Base-by-base conservation (phyloP, 2,888 invertebrate species). In the Apodemia hepburni region DNA sequence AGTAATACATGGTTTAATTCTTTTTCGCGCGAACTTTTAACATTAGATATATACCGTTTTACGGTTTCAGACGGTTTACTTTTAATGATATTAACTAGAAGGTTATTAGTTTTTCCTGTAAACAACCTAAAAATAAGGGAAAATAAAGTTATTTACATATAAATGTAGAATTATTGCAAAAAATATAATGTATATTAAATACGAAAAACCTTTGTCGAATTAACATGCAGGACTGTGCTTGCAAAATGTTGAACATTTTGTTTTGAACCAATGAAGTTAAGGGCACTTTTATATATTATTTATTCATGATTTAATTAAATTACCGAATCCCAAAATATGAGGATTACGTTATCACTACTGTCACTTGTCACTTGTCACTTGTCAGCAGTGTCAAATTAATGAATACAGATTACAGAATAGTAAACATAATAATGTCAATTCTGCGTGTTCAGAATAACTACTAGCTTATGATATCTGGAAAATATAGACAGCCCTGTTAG, bases 231-330 rank as follows among this genome's bases (percentile, higher is more conserved):
- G 86, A 81, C 27, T 82, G 79, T 61, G 72, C 73, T 73, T 87
- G 84, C 60, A 90, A 61, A 75, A 90, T 78, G 61, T 88, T 88
- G 85, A 85, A 89, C 91, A 91, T 91, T 73, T 75, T 82, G 11
- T 11, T 64, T 57, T 65, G 27, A 51, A 66, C 64, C 59, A 22
- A 65, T 29, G 47, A 33, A 9, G 17, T 58, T 58, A 22, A 38
- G 59, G 58, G 47, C 60, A n/a, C 47, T 38, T 59, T 61, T 42
- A 59, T 61, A 1, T 59, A 64, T 63, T 70, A 72, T 70, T 71
- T 66, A 67, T 62, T 73, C 77, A 82, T 82, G 60, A 63, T 80
- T 80, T 74, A 64, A 68, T 67, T 51, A 11, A 22, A 51, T 51
- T 51, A 18, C 9, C 18, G 49, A 51, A 18, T 51, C 18, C 49